Evolutionary conservation across 1,140 invertebrate genomes (phyloP), one percentile per base, ranked within the genome.

Genomic region (Drosophila sulfurigaster): DNA sequence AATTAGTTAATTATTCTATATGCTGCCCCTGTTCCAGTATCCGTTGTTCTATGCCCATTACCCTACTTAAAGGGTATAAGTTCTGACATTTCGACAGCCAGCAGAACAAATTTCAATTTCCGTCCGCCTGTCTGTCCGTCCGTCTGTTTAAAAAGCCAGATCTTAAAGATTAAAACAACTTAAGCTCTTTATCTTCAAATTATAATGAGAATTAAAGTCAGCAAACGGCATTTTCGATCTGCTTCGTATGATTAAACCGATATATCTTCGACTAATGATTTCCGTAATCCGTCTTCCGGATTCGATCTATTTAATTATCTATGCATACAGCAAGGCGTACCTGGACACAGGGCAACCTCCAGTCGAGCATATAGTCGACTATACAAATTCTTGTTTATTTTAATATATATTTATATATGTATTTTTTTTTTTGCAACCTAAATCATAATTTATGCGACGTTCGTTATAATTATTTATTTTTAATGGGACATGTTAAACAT

Each of bases 381-480:
- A 7, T 10, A 41, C 30, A 8, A 25, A 38, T 11, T 15, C 2
- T 52, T 51, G 15, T 57, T 51, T 52, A 54, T 52, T 51, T 48
- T 58, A 30, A 8, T 43, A 38, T 38, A 38, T 10, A 38, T 38
- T 10, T 11, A 38, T 38, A 38, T 38, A 38, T 38, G 8, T 38
- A 38, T 70, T 66, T 65, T 60, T 65, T 75, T 69, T 59, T 69
- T 8, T 41, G 5, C 20, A 59, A 48, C 13, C 13, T 38, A 71
- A 58, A 32, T 52, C 32, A n/a, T 74, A 60, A 58, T 73, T 60
- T 58, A 66, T 51, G 8, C 38, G 25, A 20, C 51, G 63, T 43
- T 73, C 64, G 70, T 51, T 68, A 70, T 70, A 70, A 75, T 70
- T 71, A 75, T 75, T 75, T 75, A 65, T 65, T 71, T 58, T 58